Conservation (phyloP, 2,888 invertebrate species). For the Melanostoma scalare region DNA sequence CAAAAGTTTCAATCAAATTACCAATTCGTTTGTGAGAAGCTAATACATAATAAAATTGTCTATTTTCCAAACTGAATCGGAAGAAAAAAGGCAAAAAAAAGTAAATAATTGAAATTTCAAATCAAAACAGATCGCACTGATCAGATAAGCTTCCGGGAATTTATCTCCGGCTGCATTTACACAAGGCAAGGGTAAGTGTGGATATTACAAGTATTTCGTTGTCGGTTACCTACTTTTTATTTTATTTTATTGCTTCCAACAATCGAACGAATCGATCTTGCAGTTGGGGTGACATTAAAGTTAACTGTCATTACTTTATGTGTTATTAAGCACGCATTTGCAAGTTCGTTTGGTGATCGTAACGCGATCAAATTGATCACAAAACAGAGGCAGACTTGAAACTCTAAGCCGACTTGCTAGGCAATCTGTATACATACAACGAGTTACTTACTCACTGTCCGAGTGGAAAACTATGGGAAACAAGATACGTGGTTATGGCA, state of each 20-base stretch:
- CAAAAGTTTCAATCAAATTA: too few species aligned
- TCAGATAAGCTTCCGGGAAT: conserved; percentile 60
- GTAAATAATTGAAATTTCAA: conserved; percentile 22
- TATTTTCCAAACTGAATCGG: too few species aligned
- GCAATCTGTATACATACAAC: neutral
- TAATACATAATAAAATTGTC: too few species aligned
- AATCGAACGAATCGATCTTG: conserved; percentile 20
- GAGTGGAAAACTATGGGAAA: conserved; percentile 14
- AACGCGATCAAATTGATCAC: neutral
- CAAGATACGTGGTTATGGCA: conserved; percentile 43
- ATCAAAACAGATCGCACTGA: conserved; percentile 42
- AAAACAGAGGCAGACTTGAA: conserved; percentile 38
- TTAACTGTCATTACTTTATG: conserved; percentile 6
- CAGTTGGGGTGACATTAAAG: conserved; percentile 4
- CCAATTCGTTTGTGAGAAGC: too few species aligned
- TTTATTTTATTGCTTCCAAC: conserved; percentile 7
- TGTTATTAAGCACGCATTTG: conserved; percentile 22
- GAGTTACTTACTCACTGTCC: neutral
- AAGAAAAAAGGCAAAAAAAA: neutral
- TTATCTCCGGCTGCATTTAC: conserved; percentile 27
- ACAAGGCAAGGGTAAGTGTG: conserved; percentile 60
- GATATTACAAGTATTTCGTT: neutral
- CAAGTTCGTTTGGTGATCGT: conserved; percentile 44
- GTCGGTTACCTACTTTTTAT: conserved; percentile 28
- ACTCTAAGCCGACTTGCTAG: conserved; percentile 29